phyloP scores from a whole-genome alignment of 2,113 vertebrate genomes.

The Phoenicopterus ruber region DNA sequence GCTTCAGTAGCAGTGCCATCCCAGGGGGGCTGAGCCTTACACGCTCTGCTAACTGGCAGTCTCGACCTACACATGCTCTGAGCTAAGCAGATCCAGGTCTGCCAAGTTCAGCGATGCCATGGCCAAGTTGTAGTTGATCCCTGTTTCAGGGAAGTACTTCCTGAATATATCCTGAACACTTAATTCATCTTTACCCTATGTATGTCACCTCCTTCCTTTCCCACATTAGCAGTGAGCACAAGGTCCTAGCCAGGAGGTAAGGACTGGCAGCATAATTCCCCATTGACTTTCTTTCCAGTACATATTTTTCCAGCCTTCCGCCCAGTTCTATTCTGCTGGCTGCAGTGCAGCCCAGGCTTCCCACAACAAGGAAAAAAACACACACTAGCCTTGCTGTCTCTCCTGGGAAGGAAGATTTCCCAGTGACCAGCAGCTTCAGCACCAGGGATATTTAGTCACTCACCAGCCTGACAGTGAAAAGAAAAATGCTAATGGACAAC shows the following conservation, averaged over 20 bases:
- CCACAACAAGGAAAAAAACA: background rate
- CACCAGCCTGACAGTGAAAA: background rate
- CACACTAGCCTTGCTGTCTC: background rate
- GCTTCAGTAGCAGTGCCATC: background rate
- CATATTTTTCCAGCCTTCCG: background rate
- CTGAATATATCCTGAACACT: background rate
- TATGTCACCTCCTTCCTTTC: background rate
- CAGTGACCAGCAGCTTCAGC: background rate
- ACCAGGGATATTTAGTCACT: background rate
- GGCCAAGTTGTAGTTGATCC: background rate
- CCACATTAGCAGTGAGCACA: background rate
- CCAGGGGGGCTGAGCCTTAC: background rate
- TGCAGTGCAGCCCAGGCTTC: background rate
- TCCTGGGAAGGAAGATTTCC: background rate
- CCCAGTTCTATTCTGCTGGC: background rate
- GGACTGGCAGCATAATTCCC: background rate
- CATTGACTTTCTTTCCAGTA: background rate
- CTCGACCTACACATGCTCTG: background rate
- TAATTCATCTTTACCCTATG: background rate
- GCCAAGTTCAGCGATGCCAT: background rate
- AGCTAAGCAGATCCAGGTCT: background rate
- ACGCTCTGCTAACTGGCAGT: background rate
- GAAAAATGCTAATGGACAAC: background rate
- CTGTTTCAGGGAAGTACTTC: background rate
- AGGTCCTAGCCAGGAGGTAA: background rate